Conservation (phyloP, 1,140 invertebrate species). For the Plectrocnemia conspersa region DNA sequence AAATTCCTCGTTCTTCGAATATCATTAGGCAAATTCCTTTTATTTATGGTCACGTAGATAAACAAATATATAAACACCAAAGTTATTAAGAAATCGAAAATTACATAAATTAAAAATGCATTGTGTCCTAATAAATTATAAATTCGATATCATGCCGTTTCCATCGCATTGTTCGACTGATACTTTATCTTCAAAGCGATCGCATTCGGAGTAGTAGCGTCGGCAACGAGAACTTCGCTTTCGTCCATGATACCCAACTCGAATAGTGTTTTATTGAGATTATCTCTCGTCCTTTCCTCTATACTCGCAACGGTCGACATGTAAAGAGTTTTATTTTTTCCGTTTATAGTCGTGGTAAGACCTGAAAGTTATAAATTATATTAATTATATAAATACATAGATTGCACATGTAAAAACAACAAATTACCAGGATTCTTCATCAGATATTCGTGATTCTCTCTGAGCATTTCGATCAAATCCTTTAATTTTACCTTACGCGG, state of each 20-base stretch:
- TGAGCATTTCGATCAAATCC: conserved; percentile 75
- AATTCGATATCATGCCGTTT: conserved; percentile 41
- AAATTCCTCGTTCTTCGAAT: no score
- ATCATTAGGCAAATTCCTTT: no score
- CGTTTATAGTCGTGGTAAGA: conserved; percentile 71
- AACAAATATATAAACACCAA: no score
- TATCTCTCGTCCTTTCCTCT: conserved; percentile 78
- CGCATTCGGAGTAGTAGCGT: conserved; percentile 81
- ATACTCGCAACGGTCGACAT: conserved; percentile 87
- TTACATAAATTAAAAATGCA: no score
- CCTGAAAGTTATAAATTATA: conserved; percentile 43
- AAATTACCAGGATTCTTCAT: conserved; percentile 73
- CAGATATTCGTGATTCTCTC: conserved; percentile 69
- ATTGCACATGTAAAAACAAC: conserved; percentile 8
- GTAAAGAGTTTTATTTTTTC: conserved; percentile 88
- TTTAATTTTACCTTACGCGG: conserved; percentile 68
- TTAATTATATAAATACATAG: conserved; percentile 12
- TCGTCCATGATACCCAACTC: conserved; percentile 81
- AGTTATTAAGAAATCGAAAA: no score
- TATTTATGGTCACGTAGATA: no score
- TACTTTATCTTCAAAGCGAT: conserved; percentile 66
- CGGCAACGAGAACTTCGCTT: conserved; percentile 81
- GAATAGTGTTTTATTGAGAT: conserved; percentile 79
- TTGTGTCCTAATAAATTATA: no score
- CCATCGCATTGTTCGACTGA: conserved; percentile 51